Evolutionary conservation across 35 echinoderm and acorn worm genomes (phyloP).

Genomic region (Lytechinus variegatus): DNA sequence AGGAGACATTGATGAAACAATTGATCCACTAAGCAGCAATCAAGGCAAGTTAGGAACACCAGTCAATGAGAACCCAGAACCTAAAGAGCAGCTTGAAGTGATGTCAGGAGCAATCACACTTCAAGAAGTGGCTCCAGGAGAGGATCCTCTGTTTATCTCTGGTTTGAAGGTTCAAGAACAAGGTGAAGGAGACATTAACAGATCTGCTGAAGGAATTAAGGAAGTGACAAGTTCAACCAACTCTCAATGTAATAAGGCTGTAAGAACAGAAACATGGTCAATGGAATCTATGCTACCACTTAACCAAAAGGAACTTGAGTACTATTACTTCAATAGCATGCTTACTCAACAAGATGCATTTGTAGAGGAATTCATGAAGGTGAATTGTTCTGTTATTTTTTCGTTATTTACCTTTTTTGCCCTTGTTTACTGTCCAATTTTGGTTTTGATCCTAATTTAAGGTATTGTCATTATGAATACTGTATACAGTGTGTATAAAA

Average conservation of each 20-base stretch:
- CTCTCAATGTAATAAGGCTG: not conserved
- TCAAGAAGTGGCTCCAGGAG: not conserved
- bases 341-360: constrained; percentile 68
- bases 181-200: not conserved
- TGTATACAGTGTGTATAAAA: no score
- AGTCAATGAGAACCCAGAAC: not conserved
- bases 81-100: not conserved
- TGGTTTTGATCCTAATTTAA: not conserved
- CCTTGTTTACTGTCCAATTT: not conserved
- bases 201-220: not conserved
- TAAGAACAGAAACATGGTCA: not conserved
- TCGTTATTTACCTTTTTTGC: not conserved
- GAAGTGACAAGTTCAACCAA: not conserved
- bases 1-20: not conserved
- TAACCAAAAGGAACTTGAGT: constrained; percentile 63
- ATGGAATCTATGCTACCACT: constrained; percentile 57
- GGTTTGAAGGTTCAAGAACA: not conserved
- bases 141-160: not conserved
- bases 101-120: not conserved
- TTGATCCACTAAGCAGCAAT: not conserved
- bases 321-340: constrained; percentile 85
- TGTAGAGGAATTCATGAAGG: constrained; percentile 83
- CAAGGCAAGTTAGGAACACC: not conserved
- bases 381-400: constrained; percentile 28
- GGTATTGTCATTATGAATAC: not conserved